These are phyloP conservation scores for Balanococcus diminutus DNA, from an alignment of 2,888 invertebrate genomes.

Conservation along the genomic window DNA sequence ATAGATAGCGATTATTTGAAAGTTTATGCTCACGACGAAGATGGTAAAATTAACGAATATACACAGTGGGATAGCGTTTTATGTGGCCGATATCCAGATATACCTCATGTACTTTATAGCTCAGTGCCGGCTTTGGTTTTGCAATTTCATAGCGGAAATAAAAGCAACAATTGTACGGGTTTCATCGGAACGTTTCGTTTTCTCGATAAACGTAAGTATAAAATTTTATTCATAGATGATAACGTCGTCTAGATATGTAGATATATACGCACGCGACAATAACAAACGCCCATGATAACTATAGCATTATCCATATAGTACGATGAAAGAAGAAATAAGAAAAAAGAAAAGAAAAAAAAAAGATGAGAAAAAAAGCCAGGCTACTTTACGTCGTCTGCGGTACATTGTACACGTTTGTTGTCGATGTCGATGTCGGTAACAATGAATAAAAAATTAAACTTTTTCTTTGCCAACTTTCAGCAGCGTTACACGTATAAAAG, in stretches of 20 bases:
- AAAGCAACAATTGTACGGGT: conserved; percentile 68
- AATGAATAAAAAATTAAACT: conserved; percentile 26
- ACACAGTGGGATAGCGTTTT: conserved; percentile 76
- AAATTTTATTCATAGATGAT: conserved; percentile 47
- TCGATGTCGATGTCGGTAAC: conserved; percentile 10
- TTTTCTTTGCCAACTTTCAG: conserved; percentile 12
- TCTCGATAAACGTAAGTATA: conserved; percentile 75
- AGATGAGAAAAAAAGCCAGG: background rate
- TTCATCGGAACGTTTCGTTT: conserved; percentile 79
- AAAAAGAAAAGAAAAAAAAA: background rate
- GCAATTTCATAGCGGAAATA: conserved; percentile 72
- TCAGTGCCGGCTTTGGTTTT: conserved; percentile 75
- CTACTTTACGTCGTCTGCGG: background rate
- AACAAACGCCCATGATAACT: too few species aligned
- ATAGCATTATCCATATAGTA: too few species aligned
- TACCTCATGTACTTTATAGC: conserved; percentile 76
- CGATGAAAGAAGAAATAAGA: background rate
- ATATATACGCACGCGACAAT: background rate
- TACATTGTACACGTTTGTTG: background rate
- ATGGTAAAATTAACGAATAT: conserved; percentile 74
- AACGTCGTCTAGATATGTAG: too few species aligned
- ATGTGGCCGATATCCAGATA: conserved; percentile 73
- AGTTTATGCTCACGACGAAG: conserved; percentile 77
- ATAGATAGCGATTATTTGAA: conserved; percentile 77
- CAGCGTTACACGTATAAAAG: background rate